These are phyloP conservation scores for Torymus texanus DNA, from an alignment of 2,888 invertebrate genomes.

Conservation along the genomic window DNA sequence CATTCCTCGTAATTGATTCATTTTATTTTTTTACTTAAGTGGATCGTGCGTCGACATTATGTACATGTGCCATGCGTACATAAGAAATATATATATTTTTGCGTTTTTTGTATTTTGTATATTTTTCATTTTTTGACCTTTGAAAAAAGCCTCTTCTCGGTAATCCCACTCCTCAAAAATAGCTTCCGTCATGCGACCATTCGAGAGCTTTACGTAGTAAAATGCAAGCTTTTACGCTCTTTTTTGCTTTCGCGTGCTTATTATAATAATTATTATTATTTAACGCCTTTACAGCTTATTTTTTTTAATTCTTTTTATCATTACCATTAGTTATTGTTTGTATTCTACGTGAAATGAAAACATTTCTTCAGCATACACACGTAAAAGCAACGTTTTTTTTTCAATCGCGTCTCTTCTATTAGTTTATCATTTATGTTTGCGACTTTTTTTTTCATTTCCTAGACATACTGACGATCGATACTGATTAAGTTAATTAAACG, in stretches of 20 bases:
- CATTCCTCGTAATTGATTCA: constrained; percentile 46
- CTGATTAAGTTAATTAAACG: constrained; percentile 69
- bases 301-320: constrained; percentile 17
- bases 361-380: constrained; percentile 48
- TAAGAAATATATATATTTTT: constrained; percentile 66
- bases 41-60: constrained; percentile 60
- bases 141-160: constrained; percentile 49
- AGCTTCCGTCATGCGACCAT: constrained; percentile 61
- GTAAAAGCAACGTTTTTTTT: constrained; percentile 51
- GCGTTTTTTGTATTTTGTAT: constrained; percentile 60
- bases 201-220: constrained; percentile 45
- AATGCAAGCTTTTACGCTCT: constrained; percentile 46
- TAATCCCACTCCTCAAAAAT: constrained; percentile 61
- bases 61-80: constrained; percentile 66
- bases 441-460: constrained; percentile 36
- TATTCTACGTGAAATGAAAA: constrained; percentile 52
- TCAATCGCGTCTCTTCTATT: constrained; percentile 38
- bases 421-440: constrained; percentile 45
- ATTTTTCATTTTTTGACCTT: constrained; percentile 57
- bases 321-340: constrained; percentile 30
- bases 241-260: constrained; percentile 25
- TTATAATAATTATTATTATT: constrained; percentile 35
- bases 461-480: constrained; percentile 71
- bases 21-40: constrained; percentile 17
- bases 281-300: constrained; percentile 21